Base-by-base conservation (phyloP, 1,140 invertebrate genomes). In the Sogatella furcifera region DNA sequence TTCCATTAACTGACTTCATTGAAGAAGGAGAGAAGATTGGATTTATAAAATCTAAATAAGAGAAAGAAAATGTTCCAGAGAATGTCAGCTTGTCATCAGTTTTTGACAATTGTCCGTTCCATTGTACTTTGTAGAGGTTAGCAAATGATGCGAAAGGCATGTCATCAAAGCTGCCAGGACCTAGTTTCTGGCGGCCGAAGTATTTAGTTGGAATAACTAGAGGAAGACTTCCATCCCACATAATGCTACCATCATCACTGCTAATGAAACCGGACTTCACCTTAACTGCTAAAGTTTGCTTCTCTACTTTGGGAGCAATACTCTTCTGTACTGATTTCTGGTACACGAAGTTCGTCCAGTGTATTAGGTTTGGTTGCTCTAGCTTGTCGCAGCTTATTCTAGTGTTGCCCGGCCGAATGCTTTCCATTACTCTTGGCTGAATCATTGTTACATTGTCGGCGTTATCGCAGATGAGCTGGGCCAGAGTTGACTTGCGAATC, bases 381-480 rank as follows among this genome's bases (percentile, higher is more conserved):
- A 85, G 68, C 52, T 81, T 74, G 42, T 72, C 72, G 67, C 88
- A 90, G 54, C 80, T 74, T 10, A 84, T 72, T 9, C 83, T 74
- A 0, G 77, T 77, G 74, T 91, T 90, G 1, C 73, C 73, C n/a
- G 70, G 49, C 1, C 70, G 73, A 0, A 80, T 67, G 0, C 76
- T 76, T 53, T 79, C 74, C 85, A 97, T 94, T 0, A 93, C 88
- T 64, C 83, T 75, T 8, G 80, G 78, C 68, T 95, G 94, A 5
- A 90, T 80, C 15, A 77, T 71, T 17, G 79, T 76, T 2, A 95
- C 76, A 4, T 81, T 77, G 64, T 90, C 88, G 0, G 89, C 83
- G 74, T 92, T 97, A 61, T 92, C 86, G 69, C 96, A 99, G 43
- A 98, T 86, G 5, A 98, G 79, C 41, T 83, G 78, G 0, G 92